A percentile compares a stretch with the other conserved stretches of the same genome.
Evolutionary conservation across 1,140 invertebrate genomes (phyloP).

Genomic region (Tachypleus tridentatus): DNA sequence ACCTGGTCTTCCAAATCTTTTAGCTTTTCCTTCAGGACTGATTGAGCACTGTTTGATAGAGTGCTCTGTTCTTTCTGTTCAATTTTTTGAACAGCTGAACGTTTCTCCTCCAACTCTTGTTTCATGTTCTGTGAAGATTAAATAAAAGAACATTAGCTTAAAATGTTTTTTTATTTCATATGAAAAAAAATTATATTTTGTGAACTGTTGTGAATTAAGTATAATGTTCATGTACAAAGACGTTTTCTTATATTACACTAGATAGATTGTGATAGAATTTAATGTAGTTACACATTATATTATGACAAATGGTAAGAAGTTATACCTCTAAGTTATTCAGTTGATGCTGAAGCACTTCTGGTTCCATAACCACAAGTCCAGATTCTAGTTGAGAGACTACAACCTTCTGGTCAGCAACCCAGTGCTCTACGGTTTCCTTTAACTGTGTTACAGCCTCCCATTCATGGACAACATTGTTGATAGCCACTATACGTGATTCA

Average conservation of each 20-base stretch:
- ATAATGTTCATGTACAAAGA: too few relatives aligned
- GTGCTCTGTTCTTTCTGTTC: constrained; percentile 30
- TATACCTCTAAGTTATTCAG: constrained; percentile 42
- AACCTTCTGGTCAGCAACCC: constrained; percentile 65
- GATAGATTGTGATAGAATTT: too few relatives aligned
- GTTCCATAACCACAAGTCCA: constrained; percentile 66
- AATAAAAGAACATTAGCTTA: too few relatives aligned
- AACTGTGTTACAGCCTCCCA: constrained; percentile 71
- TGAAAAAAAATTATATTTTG: too few relatives aligned
- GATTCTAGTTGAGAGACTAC: constrained; percentile 66
- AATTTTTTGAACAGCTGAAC: constrained; percentile 30
- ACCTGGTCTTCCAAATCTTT: constrained; percentile 42
- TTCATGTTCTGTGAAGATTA: constrained; percentile 31
- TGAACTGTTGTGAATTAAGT: too few relatives aligned
- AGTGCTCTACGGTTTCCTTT: constrained; percentile 60
- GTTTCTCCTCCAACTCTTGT: constrained; percentile 54
- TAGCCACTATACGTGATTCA: constrained; percentile 63
- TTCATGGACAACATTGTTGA: constrained; percentile 60
- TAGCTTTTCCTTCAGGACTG: constrained; percentile 55
- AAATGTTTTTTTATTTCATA: too few relatives aligned
- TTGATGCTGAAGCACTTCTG: constrained; percentile 76
- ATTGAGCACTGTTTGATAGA: constrained; percentile 24
- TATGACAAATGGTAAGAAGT: too few relatives aligned
- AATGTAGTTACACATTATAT: too few relatives aligned
- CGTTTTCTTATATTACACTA: too few relatives aligned